These are phyloP conservation scores for Cerastoderma edule DNA, from an alignment of 2,888 invertebrate genomes.

Conservation along the genomic window DNA sequence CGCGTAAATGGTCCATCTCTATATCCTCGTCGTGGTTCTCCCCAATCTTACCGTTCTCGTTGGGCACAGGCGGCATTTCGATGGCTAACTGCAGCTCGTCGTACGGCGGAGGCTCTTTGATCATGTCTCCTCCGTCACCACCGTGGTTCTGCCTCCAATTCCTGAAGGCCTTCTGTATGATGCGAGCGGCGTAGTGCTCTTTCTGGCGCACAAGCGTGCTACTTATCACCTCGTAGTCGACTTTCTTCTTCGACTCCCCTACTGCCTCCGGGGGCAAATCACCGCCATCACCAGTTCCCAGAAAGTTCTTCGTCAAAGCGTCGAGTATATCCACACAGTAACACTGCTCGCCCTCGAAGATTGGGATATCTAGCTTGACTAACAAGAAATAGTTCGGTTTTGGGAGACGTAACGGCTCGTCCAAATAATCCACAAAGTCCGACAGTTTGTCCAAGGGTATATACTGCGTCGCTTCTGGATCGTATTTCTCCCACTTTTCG, in stretches of 20 bases:
- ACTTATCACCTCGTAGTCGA: constrained; percentile 96
- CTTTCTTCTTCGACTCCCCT: constrained; percentile 87
- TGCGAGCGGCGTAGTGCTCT: constrained; percentile 97
- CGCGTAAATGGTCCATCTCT: constrained; percentile 50
- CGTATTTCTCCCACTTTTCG: constrained; percentile 99
- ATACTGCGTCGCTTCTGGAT: constrained; percentile 99
- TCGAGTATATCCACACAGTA: constrained; percentile 99
- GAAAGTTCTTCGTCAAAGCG: constrained; percentile 99
- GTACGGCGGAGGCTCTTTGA: constrained; percentile 57
- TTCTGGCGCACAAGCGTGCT: constrained; percentile 97
- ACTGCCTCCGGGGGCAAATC: constrained; percentile 62
- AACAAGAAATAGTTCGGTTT: constrained; percentile 99
- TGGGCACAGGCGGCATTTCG: constrained; percentile 45
- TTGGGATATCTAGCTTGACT: constrained; percentile 99
- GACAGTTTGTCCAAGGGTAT: constrained; percentile 97
- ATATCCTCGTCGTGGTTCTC: constrained; percentile 39
- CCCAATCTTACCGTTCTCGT: constrained; percentile 81
- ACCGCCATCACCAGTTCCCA: constrained; percentile 94
- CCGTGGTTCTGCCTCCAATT: constrained; percentile 85
- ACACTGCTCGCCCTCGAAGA: constrained; percentile 97
- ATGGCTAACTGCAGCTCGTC: constrained; percentile 57
- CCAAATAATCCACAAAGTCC: constrained; percentile 97
- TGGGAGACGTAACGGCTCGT: constrained; percentile 97
- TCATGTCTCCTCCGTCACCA: constrained; percentile 25
- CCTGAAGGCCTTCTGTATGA: constrained; percentile 98